Base-by-base conservation (phyloP, 2,888 invertebrate species). In the Chrysolina oricalcia region DNA sequence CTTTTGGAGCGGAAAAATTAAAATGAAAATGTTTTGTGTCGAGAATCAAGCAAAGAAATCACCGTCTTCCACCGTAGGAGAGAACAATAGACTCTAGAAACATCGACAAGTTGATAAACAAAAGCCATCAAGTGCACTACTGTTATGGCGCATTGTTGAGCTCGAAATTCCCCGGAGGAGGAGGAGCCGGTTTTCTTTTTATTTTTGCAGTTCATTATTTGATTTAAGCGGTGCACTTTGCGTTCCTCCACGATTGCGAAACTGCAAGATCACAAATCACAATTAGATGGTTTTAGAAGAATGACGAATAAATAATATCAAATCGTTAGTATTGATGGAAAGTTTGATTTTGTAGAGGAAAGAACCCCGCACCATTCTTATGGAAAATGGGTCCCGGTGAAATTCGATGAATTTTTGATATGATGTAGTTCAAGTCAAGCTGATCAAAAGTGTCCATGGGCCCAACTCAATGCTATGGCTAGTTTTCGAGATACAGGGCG, bases 101-200 rank as follows among this genome's bases (percentile, higher is more conserved):
- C 50, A 17, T 50, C 50, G 50, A 50, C 50, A 50, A 50, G 50
- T 50, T 50, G 50, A 50, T 50, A 50, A 50, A 50, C 50, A 50
- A 50, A 50, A 50, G 50, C 17, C 50, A 50, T 50, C 50, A 50
- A 50, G 50, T 50, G 19, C 50, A 50, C 50, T 50, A 50, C 50
- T 50, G 50, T 50, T 50, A 50, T 50, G 19, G 17, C 19, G 50
- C n/a, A 50, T 50, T 50, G 50, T 50, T 50, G 50, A 17, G 50
- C 17, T 17, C 2, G 50, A 19, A 50, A 50, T 50, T 50, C 19
- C 17, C 50, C 50, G 50, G 9, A 50, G 50, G 17, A 15, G 17
- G 17, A 50, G 19, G 50, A 50, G 43, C 43, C 43, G 43, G 43
- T 43, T 43, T 50, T 50, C 19, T 46, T 46, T 46, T 46, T 46